phyloP scores from a whole-genome alignment of 64 coral and sea anemone species.

The Actinia tenebrosa region DNA sequence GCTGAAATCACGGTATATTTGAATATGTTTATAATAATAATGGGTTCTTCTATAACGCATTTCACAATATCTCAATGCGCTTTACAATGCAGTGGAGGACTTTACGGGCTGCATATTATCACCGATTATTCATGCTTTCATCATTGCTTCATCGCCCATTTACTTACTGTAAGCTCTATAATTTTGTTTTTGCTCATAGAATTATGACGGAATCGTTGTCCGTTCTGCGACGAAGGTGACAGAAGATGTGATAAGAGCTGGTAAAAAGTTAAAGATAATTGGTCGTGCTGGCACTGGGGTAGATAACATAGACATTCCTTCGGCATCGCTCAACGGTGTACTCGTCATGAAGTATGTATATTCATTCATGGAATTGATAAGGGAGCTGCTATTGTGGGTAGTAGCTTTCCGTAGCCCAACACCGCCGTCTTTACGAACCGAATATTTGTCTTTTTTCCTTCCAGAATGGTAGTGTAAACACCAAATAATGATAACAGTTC shows the following conservation, averaged over 20 bases:
- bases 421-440: too few species aligned
- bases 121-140: not conserved
- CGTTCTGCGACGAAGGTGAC: constrained; percentile 96
- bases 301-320: constrained; percentile 84
- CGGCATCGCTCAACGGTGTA: constrained; percentile 75
- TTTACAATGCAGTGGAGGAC: too few species aligned
- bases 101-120: too few species aligned
- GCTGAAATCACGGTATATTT: constrained; percentile 72
- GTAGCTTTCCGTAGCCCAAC: too few species aligned
- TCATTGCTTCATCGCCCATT: not conserved
- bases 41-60: too few species aligned
- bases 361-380: not conserved
- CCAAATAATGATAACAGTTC: too few species aligned
- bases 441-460: too few species aligned
- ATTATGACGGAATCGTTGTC: constrained; percentile 90
- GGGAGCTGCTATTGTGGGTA: too few species aligned
- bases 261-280: constrained; percentile 86
- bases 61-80: too few species aligned
- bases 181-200: constrained; percentile 44
- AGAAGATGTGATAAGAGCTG: constrained; percentile 86
- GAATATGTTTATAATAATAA: not conserved
- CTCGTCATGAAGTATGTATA: constrained; percentile 96
- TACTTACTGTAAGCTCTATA: not conserved
- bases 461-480: too few species aligned
- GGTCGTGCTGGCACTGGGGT: constrained; percentile 95